Conservation (phyloP, 2,888 invertebrate genomes). For the Beris morrisii region DNA sequence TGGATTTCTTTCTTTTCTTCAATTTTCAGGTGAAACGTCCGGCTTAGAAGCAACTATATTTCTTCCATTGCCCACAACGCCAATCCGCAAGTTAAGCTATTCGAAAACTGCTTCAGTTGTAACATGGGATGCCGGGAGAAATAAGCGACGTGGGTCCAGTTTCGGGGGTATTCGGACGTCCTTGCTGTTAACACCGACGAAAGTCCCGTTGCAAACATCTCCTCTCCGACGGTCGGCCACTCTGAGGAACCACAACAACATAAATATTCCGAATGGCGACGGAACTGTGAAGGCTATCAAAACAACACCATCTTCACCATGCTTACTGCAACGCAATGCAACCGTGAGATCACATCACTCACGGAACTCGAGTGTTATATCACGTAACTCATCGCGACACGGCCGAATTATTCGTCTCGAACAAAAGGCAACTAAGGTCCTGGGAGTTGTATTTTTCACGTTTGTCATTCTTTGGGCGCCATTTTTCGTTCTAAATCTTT, state of each 20-base stretch:
- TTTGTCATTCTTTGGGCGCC: conserved; percentile 96
- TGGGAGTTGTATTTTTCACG: conserved; percentile 92
- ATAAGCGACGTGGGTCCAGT: conserved; percentile 69
- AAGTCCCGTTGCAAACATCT: conserved; percentile 51
- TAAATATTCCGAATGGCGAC: conserved; percentile 44
- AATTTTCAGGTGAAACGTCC: conserved; percentile 7
- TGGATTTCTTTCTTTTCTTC: background rate
- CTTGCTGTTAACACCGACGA: conserved; percentile 61
- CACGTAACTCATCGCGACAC: conserved; percentile 78
- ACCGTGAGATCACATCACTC: conserved; percentile 72
- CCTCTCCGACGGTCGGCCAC: conserved; percentile 65
- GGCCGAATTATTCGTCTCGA: conserved; percentile 84
- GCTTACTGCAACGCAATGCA: conserved; percentile 60
- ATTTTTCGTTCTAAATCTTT: conserved; percentile 86
- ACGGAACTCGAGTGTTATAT: conserved; percentile 78
- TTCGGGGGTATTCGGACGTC: conserved; percentile 69
- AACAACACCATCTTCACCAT: conserved; percentile 62
- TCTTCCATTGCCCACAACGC: conserved; percentile 32
- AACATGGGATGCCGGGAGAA: conserved; percentile 71
- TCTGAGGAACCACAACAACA: conserved; percentile 59
- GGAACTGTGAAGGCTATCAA: conserved; percentile 43
- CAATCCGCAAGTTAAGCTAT: conserved; percentile 56
- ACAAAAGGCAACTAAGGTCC: conserved; percentile 94
- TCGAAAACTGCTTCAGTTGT: conserved; percentile 62
- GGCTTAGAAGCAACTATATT: conserved; percentile 3